Evolutionary conservation across 2,113 vertebrate genomes (phyloP), one percentile per base, ranked within the genome.

Genomic region (Podiceps cristatus): DNA sequence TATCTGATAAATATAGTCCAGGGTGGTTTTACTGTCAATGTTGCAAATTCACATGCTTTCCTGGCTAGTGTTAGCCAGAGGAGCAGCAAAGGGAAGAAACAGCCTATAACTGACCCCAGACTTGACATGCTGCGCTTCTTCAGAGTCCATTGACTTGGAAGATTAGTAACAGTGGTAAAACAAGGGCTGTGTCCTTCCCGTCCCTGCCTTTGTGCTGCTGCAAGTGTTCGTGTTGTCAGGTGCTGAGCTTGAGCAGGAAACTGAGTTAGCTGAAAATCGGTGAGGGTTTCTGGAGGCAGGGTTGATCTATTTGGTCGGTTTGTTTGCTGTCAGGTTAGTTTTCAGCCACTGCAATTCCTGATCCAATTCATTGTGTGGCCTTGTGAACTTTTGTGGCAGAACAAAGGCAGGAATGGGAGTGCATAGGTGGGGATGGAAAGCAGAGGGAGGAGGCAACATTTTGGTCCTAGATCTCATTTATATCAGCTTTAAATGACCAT

Each of bases 331-430:
- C 83, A 86, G 47, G 56, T 81, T 93, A 69, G 5, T 35, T 84
- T 92, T 76, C 71, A 64, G 45, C 31, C 11, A 37, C 1, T 0
- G 55, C 7, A 16, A 80, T 89, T 96, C 59, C 64, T 63, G 75
- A 71, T 91, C 55, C 76, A 67, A 77, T 37, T 47, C 50, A 67
- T 84, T 81, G 68, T 83, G 60, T 71, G 22, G 25, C 63, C 71
- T 83, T 55, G 45, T 83, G 64, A 80, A 67, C 31, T 71, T 86
- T 10, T 35, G 31, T 47, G 68, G 23, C 29, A 91, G 56, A 91
- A 91, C 80, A 93, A 93, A 95, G 73, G 47, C 76, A 91, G 83
- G 64, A 93, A 81, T 52, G 16, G 59, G 79, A 86, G 45, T 67
- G 23, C 68, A 56, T 47, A 91, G 52, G 64, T 94, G 52, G 56